Evolutionary conservation across 2,797 vertebrate species (phyloP).

Genomic region (Helicolenus hilgendorfi): DNA sequence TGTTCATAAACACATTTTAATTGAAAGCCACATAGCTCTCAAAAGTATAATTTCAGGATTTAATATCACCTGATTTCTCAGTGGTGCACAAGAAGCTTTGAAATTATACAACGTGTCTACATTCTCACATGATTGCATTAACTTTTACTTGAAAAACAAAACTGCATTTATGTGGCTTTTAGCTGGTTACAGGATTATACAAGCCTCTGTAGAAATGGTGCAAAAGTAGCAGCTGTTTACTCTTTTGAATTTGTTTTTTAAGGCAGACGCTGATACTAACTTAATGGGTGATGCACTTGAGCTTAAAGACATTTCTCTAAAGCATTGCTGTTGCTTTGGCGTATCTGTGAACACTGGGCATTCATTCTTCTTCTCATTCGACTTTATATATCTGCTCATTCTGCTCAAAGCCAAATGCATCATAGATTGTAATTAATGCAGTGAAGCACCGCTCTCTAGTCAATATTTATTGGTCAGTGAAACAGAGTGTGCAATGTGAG

Average conservation of each 20-base stretch:
- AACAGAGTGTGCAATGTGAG: constrained; percentile 6
- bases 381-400: constrained; percentile 16
- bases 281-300: background rate
- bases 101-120: background rate
- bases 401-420: constrained; percentile 45
- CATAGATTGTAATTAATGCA: constrained; percentile 61
- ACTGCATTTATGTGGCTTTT: background rate
- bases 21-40: background rate
- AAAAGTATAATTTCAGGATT: background rate
- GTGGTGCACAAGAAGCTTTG: background rate
- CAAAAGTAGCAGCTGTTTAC: background rate
- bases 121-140: background rate
- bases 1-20: constrained; percentile 16
- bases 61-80: background rate
- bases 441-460: constrained; percentile 32
- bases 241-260: background rate
- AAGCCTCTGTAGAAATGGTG: background rate
- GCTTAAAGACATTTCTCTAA: background rate
- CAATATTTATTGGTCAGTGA: constrained; percentile 66
- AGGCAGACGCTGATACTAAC: background rate
- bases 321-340: background rate
- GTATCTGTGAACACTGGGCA: background rate
- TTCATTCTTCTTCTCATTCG: background rate
- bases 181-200: background rate
- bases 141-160: background rate